Percentiles rank a stretch among this genome's conserved stretches.
phyloP scores from a whole-genome alignment of 2,797 vertebrate genomes.

The Gymnodraco acuticeps region DNA sequence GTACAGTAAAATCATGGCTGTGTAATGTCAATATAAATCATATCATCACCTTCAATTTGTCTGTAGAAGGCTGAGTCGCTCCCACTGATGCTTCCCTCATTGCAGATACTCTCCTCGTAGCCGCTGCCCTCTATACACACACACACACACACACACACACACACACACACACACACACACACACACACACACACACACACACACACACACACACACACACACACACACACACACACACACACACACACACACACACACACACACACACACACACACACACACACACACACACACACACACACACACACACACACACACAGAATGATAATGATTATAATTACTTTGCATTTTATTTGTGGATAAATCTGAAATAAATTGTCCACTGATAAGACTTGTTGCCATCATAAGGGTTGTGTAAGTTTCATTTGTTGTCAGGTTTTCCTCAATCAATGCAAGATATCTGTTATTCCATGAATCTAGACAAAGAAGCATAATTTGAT shows the following conservation, averaged over 20 bases:
- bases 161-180: constrained; percentile 33
- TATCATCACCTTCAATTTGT: constrained; percentile 90
- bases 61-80: constrained; percentile 94
- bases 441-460: too few species aligned
- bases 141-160: constrained; percentile 27
- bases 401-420: too few species aligned
- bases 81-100: constrained; percentile 89
- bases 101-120: constrained; percentile 89
- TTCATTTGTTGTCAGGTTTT: too few species aligned
- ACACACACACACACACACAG: too few species aligned
- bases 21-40: not conserved
- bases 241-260: not conserved
- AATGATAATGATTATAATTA: too few species aligned
- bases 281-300: too few species aligned
- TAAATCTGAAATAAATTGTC: too few species aligned
- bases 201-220: constrained; percentile 28
- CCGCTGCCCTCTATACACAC: constrained; percentile 85
- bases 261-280: too few species aligned
- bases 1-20: not conserved
- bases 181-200: constrained; percentile 30
- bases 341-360: too few species aligned
- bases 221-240: constrained; percentile 27
- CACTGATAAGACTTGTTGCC: too few species aligned
- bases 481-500: too few species aligned
- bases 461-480: too few species aligned